A percentile compares a stretch with the other conserved stretches of the same genome.
These are phyloP conservation scores for Aphis craccivora DNA, from an alignment of 1,140 invertebrate species.

Conservation along the genomic window DNA sequence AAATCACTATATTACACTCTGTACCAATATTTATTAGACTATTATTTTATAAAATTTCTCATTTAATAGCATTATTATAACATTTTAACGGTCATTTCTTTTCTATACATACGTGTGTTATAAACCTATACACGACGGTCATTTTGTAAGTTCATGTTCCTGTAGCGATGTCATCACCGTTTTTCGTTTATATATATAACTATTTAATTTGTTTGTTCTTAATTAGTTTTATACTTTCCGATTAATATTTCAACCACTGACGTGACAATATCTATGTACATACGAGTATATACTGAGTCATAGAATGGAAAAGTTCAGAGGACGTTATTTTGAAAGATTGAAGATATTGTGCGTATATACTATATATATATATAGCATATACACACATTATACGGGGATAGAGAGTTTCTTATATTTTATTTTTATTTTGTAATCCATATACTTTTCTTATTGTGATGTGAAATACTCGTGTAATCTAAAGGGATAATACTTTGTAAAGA, in stretches of 20 bases:
- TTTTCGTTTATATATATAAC: background rate
- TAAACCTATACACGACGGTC: too few relatives aligned
- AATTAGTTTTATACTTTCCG: constrained; percentile 24
- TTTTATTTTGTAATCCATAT: constrained; percentile 36
- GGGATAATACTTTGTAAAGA: constrained; percentile 43
- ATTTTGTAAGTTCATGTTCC: background rate
- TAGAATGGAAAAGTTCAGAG: constrained; percentile 11
- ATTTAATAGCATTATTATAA: background rate
- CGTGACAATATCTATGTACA: background rate
- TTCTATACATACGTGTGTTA: background rate
- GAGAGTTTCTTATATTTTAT: background rate
- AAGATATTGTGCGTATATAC: background rate
- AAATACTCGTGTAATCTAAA: constrained; percentile 47
- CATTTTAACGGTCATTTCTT: background rate
- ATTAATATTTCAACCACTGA: background rate
- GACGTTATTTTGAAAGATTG: background rate
- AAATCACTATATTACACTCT: background rate
- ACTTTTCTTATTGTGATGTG: constrained; percentile 36
- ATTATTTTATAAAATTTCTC: background rate
- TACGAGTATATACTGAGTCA: background rate
- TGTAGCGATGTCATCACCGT: background rate
- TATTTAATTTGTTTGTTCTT: constrained; percentile 9
- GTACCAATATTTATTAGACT: background rate
- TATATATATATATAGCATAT: background rate
- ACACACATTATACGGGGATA: background rate